Percentiles rank a stretch among this genome's conserved stretches.
These are phyloP conservation scores for Willisornis vidua DNA, from an alignment of 2,113 vertebrate genomes.

Conservation along the genomic window DNA sequence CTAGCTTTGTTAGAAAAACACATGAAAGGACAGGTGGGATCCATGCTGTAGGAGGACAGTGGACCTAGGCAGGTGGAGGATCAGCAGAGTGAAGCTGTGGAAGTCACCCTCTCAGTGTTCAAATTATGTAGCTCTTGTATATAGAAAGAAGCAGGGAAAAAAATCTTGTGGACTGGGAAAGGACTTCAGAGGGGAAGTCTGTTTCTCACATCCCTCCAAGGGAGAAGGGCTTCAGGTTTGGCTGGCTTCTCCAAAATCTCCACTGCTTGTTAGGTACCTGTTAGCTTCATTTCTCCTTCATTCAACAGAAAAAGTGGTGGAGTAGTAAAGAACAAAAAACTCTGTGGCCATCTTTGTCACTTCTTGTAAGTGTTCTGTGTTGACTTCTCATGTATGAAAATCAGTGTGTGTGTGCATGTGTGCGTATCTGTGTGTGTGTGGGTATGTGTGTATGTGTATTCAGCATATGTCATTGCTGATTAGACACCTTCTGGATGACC, in stretches of 20 bases:
- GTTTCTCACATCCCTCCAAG: background rate
- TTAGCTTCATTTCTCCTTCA: background rate
- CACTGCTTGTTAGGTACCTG: accelerated
- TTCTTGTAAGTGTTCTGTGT: background rate
- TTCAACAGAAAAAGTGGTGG: background rate
- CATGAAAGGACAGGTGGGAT: background rate
- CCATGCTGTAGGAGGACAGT: background rate
- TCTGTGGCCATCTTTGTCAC: background rate
- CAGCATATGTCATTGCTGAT: too few species aligned
- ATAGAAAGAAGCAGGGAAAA: background rate
- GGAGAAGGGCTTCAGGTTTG: background rate
- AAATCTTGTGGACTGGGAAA: background rate
- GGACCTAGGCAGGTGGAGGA: background rate
- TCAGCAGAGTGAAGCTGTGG: background rate
- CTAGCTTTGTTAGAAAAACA: background rate
- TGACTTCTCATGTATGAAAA: background rate
- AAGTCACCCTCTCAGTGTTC: background rate
- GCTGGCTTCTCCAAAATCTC: background rate
- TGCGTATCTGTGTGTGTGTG: too few species aligned
- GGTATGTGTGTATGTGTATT: too few species aligned
- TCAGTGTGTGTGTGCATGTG: background rate
- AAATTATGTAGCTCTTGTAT: background rate
- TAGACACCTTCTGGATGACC: too few species aligned
- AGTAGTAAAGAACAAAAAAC: background rate
- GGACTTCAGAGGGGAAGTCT: background rate